Base-by-base conservation (phyloP, 2,113 vertebrate species). In the Cercopithecus mona region DNA sequence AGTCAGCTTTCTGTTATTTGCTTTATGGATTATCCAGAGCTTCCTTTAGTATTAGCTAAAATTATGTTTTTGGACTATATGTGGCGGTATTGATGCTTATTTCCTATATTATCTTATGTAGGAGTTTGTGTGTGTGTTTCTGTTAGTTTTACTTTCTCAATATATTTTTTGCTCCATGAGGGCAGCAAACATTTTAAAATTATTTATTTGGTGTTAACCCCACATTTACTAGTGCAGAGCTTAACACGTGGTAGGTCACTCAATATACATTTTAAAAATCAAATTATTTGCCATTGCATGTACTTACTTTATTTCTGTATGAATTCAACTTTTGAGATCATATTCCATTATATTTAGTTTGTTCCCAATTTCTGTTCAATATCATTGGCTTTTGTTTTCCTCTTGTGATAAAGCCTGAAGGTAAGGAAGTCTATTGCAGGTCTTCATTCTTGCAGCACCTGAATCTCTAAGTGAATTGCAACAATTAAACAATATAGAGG, bases 361-460 rank as follows among this genome's bases (percentile, higher is more conserved):
- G 13, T 43, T 90, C 88, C 32, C 3, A 6, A 17, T 45, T 22
- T 16, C 0, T 40, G 7, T 38, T 55, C 10, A 27, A 80, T 38
- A n/a, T 57, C 5, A 0, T 35, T 50, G 11, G 7, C 6, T 20
- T 22, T 75, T 86, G 45, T 17, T 1, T 11, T 16, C 14, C 35
- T 10, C 23, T 30, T 35, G n/a, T 18, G 2, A 13, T 32, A 43
- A 83, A 87, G 66, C 59, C 35, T 20, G 32, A 55, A 66, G 13
- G 16, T 17, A 6, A 27, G 14, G 20, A 16, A 32, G 5, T 81
- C 50, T 8, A 38, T 6, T 8, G 25, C 52, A 20, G 25, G 48
- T 18, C 2, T 3, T n/a, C 27, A 23, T 43, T 10, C 43, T 57
- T 35, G 23, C 18, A 35, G 27, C 6, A 2, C 8, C 0, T 43